Conservation (phyloP, 2,797 vertebrate genomes). For the Anabacerthia variegaticeps region DNA sequence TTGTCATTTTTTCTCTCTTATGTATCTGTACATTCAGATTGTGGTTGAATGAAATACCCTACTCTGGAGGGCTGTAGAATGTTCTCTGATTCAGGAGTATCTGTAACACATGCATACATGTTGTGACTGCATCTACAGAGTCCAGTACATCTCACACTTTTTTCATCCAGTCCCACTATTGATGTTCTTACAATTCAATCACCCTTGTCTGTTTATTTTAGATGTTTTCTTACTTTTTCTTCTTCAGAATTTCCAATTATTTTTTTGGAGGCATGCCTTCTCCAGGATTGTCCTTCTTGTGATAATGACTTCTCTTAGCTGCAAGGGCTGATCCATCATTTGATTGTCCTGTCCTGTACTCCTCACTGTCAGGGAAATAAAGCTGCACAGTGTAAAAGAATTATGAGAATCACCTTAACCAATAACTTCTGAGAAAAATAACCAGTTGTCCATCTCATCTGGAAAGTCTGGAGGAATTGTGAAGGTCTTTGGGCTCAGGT, state of each 20-base stretch:
- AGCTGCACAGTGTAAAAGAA: background rate
- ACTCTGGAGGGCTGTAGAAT: background rate
- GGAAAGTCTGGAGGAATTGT: background rate
- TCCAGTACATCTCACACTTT: background rate
- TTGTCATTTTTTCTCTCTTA: background rate
- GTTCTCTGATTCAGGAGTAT: background rate
- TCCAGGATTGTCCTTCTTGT: background rate
- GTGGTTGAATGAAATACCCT: background rate
- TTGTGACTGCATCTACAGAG: background rate
- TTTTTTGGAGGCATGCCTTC: background rate
- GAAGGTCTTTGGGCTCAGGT: background rate
- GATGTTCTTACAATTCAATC: background rate
- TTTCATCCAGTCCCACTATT: background rate
- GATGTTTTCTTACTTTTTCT: background rate
- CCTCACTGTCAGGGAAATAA: background rate
- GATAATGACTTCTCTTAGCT: background rate
- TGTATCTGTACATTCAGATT: background rate
- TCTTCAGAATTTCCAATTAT: background rate
- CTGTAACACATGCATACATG: background rate
- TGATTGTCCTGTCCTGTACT: background rate
- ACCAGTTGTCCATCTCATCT: background rate
- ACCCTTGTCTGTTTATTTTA: background rate
- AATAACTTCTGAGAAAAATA: background rate
- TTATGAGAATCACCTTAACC: background rate
- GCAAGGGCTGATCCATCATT: background rate